Evolutionary conservation across 2,797 vertebrate species (phyloP).

Genomic region (Ara ararauna): DNA sequence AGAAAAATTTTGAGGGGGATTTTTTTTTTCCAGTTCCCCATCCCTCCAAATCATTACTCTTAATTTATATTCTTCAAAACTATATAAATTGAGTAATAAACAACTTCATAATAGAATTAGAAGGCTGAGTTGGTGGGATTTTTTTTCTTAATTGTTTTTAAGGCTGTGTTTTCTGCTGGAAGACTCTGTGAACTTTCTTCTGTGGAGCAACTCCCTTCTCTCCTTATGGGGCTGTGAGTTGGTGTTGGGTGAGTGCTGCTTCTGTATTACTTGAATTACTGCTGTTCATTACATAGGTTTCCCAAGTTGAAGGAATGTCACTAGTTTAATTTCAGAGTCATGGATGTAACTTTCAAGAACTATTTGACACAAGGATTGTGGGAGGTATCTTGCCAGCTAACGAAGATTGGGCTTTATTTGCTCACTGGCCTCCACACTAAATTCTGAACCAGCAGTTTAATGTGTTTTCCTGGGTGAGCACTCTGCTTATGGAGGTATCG

Average conservation of each 20-base stretch:
- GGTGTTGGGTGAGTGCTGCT: background rate
- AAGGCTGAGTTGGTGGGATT: background rate
- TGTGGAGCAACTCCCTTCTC: background rate
- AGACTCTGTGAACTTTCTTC: background rate
- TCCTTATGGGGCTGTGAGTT: background rate
- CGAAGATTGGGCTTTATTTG: background rate
- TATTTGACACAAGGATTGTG: background rate
- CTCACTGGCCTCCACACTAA: background rate
- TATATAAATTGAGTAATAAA: background rate
- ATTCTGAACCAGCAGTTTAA: background rate
- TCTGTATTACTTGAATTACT: background rate
- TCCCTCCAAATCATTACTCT: background rate
- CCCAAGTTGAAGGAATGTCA: background rate
- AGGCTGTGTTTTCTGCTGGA: background rate
- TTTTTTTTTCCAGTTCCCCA: background rate
- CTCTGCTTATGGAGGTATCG: background rate
- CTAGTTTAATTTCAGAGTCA: background rate
- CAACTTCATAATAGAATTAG: background rate
- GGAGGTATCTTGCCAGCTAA: background rate
- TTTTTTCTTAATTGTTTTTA: background rate
- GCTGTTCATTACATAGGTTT: background rate
- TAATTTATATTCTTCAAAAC: background rate
- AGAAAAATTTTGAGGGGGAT: background rate
- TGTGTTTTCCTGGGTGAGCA: background rate
- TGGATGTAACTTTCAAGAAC: background rate